Conservation (phyloP, 92 coral and sea anemone species). For the Plumapathes pennacea region DNA sequence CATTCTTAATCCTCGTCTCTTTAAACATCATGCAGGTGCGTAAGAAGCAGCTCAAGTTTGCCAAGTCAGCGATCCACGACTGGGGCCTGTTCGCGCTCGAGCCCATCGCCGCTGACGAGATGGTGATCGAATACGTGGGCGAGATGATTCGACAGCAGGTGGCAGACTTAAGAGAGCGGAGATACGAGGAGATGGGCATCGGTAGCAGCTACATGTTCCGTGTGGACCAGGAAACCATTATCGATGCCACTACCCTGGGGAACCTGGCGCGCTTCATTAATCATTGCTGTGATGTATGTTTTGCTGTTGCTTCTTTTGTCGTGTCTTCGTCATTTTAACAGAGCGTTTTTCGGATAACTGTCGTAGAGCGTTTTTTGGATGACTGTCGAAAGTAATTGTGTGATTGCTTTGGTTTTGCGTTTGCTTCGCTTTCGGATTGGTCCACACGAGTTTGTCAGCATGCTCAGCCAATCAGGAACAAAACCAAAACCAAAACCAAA, state of each 20-base stretch:
- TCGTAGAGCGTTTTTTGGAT: too few relatives aligned
- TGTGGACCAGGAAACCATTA: slow-evolving; percentile 93
- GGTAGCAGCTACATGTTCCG: slow-evolving; percentile 97
- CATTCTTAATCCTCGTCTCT: too few relatives aligned
- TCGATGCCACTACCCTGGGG: slow-evolving; percentile 91
- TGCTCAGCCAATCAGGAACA: too few relatives aligned
- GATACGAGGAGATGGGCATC: slow-evolving; percentile 90
- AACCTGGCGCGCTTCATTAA: slow-evolving; percentile 95
- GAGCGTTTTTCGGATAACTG: too few relatives aligned
- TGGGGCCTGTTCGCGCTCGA: slow-evolving; percentile 98
- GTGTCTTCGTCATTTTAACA: too few relatives aligned
- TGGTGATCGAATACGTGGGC: slow-evolving; percentile 99
- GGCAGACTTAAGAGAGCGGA: slow-evolving; percentile 87
- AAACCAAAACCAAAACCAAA: too few relatives aligned
- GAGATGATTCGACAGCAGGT: slow-evolving; percentile 93
- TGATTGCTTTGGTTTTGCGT: too few relatives aligned
- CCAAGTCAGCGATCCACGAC: slow-evolving; percentile 95
- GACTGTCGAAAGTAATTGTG: too few relatives aligned
- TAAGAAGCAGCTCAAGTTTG: slow-evolving; percentile 91
- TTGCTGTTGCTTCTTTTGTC: too few relatives aligned
- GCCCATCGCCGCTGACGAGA: slow-evolving; percentile 96
- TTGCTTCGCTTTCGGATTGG: too few relatives aligned
- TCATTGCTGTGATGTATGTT: slow-evolving; percentile 97
- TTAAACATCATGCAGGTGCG: too few relatives aligned
- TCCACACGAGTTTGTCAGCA: too few relatives aligned